phyloP scores from a whole-genome alignment of 2,888 invertebrate genomes.

The Eupithecia insigniata region DNA sequence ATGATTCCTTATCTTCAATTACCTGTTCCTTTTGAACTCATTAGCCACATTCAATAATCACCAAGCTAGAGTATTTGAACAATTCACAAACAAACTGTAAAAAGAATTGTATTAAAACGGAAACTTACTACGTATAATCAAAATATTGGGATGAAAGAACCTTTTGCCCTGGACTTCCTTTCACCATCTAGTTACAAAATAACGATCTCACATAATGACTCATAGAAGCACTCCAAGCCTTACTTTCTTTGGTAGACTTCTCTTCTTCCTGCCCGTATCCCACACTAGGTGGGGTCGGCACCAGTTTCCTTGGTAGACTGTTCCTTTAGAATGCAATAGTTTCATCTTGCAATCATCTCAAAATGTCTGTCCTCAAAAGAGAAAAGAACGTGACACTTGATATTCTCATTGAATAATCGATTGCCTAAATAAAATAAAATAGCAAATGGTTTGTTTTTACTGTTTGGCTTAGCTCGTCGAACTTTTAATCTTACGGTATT shows the following conservation, averaged over 20 bases:
- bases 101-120: background rate
- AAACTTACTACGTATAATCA: background rate
- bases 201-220: no score
- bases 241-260: no score
- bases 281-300: no score
- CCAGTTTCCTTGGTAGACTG: no score
- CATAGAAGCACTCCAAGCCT: no score
- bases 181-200: no score
- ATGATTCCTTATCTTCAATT: no score
- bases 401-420: background rate
- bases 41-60: background rate
- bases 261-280: no score
- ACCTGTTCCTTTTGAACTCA: background rate
- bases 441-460: background rate
- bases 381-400: background rate
- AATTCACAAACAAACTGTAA: background rate
- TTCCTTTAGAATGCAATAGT: no score
- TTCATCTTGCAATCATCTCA: no score
- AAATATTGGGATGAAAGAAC: background rate
- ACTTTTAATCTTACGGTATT: constrained; percentile 1
- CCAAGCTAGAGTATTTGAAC: background rate
- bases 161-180: no score
- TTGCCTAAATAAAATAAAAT: background rate
- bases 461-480: background rate
- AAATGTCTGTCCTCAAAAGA: no score